Evolutionary conservation across 2,888 invertebrate species (phyloP).

Genomic region (Macrophya annulata): DNA sequence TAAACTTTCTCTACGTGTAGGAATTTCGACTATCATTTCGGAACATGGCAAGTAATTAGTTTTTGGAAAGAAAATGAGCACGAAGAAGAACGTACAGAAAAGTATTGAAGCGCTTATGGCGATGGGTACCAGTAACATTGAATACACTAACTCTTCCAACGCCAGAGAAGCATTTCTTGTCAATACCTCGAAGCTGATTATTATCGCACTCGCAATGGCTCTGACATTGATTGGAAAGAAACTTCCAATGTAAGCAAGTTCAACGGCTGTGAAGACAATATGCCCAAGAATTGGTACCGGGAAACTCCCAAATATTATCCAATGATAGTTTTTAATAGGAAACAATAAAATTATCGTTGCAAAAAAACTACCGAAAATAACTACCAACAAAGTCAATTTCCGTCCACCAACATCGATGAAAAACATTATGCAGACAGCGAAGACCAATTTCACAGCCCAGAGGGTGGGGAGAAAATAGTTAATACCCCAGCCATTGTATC

Average conservation of each 20-base stretch:
- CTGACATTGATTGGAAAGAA: conserved; percentile 4
- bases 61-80: background rate
- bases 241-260: background rate
- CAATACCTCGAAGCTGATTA: background rate
- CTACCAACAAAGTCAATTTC: background rate
- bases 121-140: background rate
- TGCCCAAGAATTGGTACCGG: background rate
- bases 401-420: background rate
- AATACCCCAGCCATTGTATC: too few species aligned
- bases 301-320: background rate
- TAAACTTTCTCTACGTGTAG: background rate
- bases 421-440: background rate
- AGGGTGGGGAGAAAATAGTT: background rate
- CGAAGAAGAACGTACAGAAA: background rate
- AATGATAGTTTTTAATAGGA: background rate
- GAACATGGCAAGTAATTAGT: background rate
- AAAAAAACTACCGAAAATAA: background rate
- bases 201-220: background rate
- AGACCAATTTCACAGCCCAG: background rate
- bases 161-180: background rate
- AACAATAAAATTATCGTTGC: background rate
- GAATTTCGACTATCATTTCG: background rate
- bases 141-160: background rate
- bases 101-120: background rate
- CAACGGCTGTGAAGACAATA: background rate